phyloP scores from a whole-genome alignment of 2,888 invertebrate genomes.

The Dynastes maya region DNA sequence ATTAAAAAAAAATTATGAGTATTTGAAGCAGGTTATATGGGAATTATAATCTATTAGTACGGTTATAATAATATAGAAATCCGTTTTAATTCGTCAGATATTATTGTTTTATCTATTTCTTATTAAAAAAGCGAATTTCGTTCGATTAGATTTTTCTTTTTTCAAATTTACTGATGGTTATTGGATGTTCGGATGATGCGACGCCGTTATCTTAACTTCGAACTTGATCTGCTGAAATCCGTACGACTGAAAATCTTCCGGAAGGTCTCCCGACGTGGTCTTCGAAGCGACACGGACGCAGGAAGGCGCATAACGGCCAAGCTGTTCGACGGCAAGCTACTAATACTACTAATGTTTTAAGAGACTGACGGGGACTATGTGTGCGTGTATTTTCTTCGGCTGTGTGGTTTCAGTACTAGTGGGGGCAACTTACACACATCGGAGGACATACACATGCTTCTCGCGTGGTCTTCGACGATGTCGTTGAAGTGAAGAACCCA shows the following conservation, averaged over 20 bases:
- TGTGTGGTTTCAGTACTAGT: constrained; percentile 42
- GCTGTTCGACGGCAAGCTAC: constrained; percentile 45
- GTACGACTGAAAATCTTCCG: constrained; percentile 38
- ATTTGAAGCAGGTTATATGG: constrained; percentile 19
- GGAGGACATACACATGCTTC: constrained; percentile 36
- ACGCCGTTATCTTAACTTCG: constrained; percentile 36
- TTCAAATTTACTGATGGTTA: background rate
- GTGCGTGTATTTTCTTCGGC: constrained; percentile 44
- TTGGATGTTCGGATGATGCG: background rate
- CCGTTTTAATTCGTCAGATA: constrained; percentile 1
- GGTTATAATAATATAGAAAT: constrained; percentile 15
- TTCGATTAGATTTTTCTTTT: background rate
- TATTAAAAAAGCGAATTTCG: background rate
- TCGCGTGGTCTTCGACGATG: constrained; percentile 25
- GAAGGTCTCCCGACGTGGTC: constrained; percentile 28
- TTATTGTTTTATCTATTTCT: constrained; percentile 2
- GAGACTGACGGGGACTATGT: constrained; percentile 40
- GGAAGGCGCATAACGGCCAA: constrained; percentile 44
- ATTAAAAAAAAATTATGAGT: background rate
- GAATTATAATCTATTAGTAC: constrained; percentile 29
- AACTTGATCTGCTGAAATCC: constrained; percentile 32
- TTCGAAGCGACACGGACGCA: constrained; percentile 37
- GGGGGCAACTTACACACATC: constrained; percentile 42
- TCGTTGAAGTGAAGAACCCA: constrained; percentile 10
- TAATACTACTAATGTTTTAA: constrained; percentile 37